Base-by-base conservation (phyloP, 92 coral and sea anemone species). In the Parazoanthus atlanticus region DNA sequence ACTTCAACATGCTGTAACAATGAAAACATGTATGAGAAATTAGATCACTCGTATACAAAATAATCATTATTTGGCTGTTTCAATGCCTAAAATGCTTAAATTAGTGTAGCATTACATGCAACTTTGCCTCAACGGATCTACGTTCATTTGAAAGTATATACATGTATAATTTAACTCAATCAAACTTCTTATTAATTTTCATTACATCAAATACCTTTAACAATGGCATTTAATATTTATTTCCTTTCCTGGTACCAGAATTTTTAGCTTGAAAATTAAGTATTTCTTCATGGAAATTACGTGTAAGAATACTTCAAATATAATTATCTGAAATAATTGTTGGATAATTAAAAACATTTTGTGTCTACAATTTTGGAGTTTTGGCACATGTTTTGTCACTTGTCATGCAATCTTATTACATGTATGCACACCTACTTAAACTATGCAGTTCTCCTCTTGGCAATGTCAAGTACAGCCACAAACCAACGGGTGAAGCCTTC, bases 401-500 rank as follows among this genome's bases (percentile, higher is more conserved):
- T n/a, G n/a, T n/a, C n/a, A n/a, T n/a, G n/a, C n/a, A n/a, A n/a
- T n/a, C n/a, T n/a, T 56, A 56, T 56, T 56, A 56, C 64, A 56
- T 56, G 64, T 56, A 5, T 56, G 11, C 9, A 16, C 64, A 72
- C 76, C 76, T 72, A 3, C 76, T 23, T 72, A 8, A 72, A 72
- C 21, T 30, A 2, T 29, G 13, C 76, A 72, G 76, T 25, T 72
- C 76, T 72, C 32, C 31, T 31, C 32, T 72, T 73, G 77, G 43
- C 25, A 32, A 21, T 28, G 15, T n/a, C 77, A 73, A 73, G 77
- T 73, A 73, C 77, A 73, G 46, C 25, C 5, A 16, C 19, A 56
- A 1, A 56, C 86, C 75, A n/a, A 19, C 86, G 0, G 86, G 86
- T 33, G 86, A 82, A 82, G 75, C 86, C 25, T 82, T 82, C 86